phyloP scores from a whole-genome alignment of 1,140 invertebrate genomes.

The Zophobas morio region DNA sequence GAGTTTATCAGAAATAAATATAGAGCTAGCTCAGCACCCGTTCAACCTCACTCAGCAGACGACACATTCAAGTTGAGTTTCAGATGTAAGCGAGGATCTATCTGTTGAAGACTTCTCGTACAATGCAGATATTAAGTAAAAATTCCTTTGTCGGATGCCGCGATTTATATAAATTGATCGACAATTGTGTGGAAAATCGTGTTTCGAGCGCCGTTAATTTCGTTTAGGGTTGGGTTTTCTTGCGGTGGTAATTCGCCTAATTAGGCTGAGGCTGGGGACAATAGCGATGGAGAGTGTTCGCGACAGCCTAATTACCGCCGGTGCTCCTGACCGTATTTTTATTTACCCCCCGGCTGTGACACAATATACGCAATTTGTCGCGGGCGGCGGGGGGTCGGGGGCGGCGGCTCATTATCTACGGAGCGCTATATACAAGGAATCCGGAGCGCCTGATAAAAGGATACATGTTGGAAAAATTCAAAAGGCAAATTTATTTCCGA shows the following conservation, averaged over 20 bases:
- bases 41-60: too few relatives aligned
- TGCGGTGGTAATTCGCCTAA: conserved; percentile 38
- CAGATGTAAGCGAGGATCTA: too few relatives aligned
- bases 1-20: too few relatives aligned
- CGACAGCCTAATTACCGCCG: conserved; percentile 63
- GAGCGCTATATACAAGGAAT: conserved; percentile 54
- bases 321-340: conserved; percentile 59
- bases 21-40: too few relatives aligned
- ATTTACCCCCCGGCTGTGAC: conserved; percentile 64
- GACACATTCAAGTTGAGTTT: too few relatives aligned
- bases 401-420: conserved; percentile 62
- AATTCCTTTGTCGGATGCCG: conserved; percentile 39
- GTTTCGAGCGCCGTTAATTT: background rate
- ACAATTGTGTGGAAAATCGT: background rate
- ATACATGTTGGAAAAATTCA: conserved; percentile 65
- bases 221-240: background rate
- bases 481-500: conserved; percentile 64
- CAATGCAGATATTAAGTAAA: conserved; percentile 40
- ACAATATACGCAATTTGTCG: conserved; percentile 66
- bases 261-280: conserved; percentile 29
- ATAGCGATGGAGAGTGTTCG: conserved; percentile 56
- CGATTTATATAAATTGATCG: conserved; percentile 8
- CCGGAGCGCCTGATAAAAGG: conserved; percentile 61
- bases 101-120: background rate
- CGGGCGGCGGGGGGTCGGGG: conserved; percentile 39